Evolutionary conservation across 2,797 vertebrate species (phyloP).

Genomic region (Psittacula derbiana): DNA sequence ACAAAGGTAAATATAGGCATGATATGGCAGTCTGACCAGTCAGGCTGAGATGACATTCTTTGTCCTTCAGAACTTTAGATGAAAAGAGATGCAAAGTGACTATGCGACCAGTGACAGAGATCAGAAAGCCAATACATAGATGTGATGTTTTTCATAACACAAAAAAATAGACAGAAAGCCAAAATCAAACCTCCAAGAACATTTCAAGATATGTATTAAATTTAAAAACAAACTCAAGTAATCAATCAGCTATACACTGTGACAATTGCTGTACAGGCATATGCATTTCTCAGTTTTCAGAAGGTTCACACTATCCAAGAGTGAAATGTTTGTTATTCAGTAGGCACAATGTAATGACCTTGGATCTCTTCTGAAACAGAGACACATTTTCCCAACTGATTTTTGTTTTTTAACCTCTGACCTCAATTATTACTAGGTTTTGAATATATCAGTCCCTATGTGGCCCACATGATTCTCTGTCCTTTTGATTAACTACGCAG

Average conservation of each 20-base stretch:
- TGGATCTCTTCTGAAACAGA: background rate
- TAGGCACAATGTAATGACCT: background rate
- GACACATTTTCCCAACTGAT: background rate
- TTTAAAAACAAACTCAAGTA: background rate
- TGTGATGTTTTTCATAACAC: background rate
- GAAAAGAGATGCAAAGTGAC: background rate
- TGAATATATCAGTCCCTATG: background rate
- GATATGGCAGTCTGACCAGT: background rate
- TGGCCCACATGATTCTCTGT: background rate
- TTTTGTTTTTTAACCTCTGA: background rate
- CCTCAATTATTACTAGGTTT: background rate
- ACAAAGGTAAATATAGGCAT: background rate
- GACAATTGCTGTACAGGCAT: background rate
- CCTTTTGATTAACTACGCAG: background rate
- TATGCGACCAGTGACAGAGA: accelerated
- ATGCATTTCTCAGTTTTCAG: background rate
- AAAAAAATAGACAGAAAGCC: background rate
- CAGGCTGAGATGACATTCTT: background rate
- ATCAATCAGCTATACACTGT: background rate
- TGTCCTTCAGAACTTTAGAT: background rate
- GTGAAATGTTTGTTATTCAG: background rate
- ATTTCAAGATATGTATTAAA: background rate
- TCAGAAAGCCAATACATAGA: background rate
- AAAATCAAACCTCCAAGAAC: background rate
- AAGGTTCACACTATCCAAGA: background rate